phyloP scores from a whole-genome alignment of 2,888 invertebrate species.

The Xanthostigma xanthostigma region DNA sequence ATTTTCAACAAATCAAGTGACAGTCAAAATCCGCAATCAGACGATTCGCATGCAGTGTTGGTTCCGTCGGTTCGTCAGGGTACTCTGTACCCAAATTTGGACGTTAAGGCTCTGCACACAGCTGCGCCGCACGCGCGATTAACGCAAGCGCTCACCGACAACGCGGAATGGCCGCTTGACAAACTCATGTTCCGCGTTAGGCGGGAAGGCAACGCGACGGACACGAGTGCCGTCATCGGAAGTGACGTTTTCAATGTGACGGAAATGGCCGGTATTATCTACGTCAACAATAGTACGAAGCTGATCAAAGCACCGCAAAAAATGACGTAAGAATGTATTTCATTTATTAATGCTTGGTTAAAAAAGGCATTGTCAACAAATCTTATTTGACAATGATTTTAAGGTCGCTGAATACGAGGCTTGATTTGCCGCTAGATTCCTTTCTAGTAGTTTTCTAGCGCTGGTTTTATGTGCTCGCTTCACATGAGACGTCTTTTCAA shows the following conservation, averaged over 20 bases:
- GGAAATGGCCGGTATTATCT: conserved; percentile 37
- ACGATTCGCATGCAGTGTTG: too few species aligned
- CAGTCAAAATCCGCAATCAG: too few species aligned
- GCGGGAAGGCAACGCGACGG: conserved; percentile 6
- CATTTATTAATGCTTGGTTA: too few species aligned
- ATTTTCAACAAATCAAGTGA: too few species aligned
- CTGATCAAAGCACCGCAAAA: conserved; percentile 28
- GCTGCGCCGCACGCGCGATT: conserved; percentile 31
- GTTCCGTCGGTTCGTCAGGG: not conserved
- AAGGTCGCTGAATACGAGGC: too few species aligned
- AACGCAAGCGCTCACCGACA: conserved; percentile 27
- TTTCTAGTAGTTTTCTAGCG: too few species aligned
- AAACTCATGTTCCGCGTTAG: conserved; percentile 6
- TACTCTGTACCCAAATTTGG: conserved; percentile 20
- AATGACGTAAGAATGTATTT: conserved; percentile 22
- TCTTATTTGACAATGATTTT: too few species aligned
- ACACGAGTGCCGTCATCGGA: conserved; percentile 4
- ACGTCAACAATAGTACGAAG: conserved; percentile 31
- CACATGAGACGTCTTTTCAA: too few species aligned
- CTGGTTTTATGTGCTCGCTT: too few species aligned
- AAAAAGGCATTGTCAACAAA: too few species aligned
- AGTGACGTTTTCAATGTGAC: conserved; percentile 37
- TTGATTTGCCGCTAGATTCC: too few species aligned
- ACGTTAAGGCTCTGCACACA: conserved; percentile 27
- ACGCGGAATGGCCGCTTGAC: conserved; percentile 11